Percentiles rank a stretch among this genome's conserved stretches.
phyloP scores from a whole-genome alignment of 1,140 invertebrate species.

The Thaumatotibia leucotreta region DNA sequence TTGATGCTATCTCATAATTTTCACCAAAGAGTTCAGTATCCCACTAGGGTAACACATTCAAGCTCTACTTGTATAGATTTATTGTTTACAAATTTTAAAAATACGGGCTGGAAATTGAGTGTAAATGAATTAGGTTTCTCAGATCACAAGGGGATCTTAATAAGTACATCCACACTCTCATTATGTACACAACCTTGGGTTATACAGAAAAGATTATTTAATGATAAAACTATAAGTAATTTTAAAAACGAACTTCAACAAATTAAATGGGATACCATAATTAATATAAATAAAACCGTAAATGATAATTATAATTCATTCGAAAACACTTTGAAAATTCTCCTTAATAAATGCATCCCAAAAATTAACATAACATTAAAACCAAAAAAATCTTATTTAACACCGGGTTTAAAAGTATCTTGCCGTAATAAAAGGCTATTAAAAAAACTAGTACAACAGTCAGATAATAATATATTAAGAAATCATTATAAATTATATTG shows the following conservation, averaged over 20 bases:
- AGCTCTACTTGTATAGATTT: constrained; percentile 10
- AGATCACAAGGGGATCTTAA: constrained; percentile 3
- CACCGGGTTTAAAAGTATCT: background rate
- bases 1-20: background rate
- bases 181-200: background rate
- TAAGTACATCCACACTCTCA: background rate
- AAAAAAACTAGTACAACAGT: background rate
- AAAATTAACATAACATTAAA: background rate
- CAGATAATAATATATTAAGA: too few species aligned
- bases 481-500: too few species aligned
- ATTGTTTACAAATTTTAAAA: constrained; percentile 5
- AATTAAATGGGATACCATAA: background rate
- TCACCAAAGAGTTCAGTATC: background rate
- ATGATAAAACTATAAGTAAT: background rate
- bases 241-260: background rate
- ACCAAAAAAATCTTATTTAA: constrained; percentile 4
- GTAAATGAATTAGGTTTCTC: constrained; percentile 8
- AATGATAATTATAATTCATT: constrained; percentile 11
- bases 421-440: constrained; percentile 10
- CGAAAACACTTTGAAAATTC: background rate
- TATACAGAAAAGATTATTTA: background rate
- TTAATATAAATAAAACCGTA: background rate
- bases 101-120: background rate
- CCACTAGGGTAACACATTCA: background rate
- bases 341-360: constrained; percentile 10